Evolutionary conservation across 2,113 vertebrate genomes (phyloP), one percentile per base, ranked within the genome.

Genomic region (Gymnobelideus leadbeateri): DNA sequence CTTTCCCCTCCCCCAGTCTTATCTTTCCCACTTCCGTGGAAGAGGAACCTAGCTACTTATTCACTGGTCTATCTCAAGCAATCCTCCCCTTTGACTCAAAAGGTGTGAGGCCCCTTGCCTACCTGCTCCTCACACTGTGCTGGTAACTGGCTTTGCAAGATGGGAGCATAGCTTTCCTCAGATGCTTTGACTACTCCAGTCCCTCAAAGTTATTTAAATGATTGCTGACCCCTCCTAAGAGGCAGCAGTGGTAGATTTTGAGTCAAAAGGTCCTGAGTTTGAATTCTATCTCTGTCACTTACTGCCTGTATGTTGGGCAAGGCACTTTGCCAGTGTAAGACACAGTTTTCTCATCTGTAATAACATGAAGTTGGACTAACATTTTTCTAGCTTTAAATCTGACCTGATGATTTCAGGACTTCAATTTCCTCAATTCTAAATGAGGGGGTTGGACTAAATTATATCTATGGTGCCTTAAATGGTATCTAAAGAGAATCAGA

Each of bases 101-200:
- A n/a, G 6, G 37, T 21, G 19, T 43, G 37, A 37, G 0, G 1
- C 8, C 37, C 37, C 19, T n/a, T 19, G 1, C 0, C 37, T 84
- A 43, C 68, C n/a, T 84, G 21, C n/a, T 84, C 16, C 19, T 23
- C n/a, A 43, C 68, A 2, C 68, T 8, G n/a, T 43, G 68, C n/a
- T 84, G n/a, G n/a, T 43, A 84, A 43, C 19, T 84, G n/a, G n/a
- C 68, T 84, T 84, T 21, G 19, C 68, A 84, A 84, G n/a, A 84
- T 84, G 68, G 68, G 1, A 43, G 43, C n/a, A 84, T 23, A 84
- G n/a, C n/a, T 84, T 84, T 84, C 37, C 4, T 77, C n/a, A n/a
- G 19, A 21, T 43, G 68, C 2, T 7, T 84, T 84, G n/a, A 84
- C 68, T 43, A 23, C 16, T 8, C 68, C 68, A 84, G 5, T 84